Percentiles rank a stretch among this genome's conserved stretches.
These are phyloP conservation scores for Malurus alboscapulatus DNA, from an alignment of 2,113 vertebrate species.

Conservation along the genomic window DNA sequence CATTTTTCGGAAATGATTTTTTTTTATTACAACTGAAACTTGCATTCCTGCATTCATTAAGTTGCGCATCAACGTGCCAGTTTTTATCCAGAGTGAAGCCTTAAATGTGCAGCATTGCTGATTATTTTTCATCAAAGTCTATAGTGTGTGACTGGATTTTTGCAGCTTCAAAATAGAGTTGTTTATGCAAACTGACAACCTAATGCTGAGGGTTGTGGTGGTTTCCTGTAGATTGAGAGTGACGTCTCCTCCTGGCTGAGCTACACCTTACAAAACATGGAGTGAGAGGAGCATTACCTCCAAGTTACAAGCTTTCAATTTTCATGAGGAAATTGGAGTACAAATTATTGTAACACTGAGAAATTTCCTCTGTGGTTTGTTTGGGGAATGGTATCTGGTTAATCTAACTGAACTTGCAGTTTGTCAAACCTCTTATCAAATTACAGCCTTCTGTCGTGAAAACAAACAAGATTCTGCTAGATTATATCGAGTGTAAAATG, in stretches of 20 bases:
- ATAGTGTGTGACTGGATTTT: constrained; percentile 30
- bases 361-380: constrained; percentile 40
- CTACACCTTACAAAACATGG: background rate
- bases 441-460: background rate
- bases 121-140: constrained; percentile 52
- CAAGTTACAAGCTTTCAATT: constrained; percentile 36
- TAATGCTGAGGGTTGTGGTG: background rate
- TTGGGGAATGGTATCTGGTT: constrained; percentile 28
- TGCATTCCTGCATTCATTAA: constrained; percentile 41
- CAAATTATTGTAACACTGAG: constrained; percentile 2
- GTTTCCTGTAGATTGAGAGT: background rate
- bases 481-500: constrained; percentile 34
- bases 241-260: background rate
- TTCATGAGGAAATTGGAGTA: constrained; percentile 3
- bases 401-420: constrained; percentile 31
- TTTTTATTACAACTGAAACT: constrained; percentile 27
- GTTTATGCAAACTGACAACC: constrained; percentile 37
- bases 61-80: background rate
- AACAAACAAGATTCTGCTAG: constrained; percentile 49
- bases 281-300: background rate
- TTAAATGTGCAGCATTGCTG: constrained; percentile 34
- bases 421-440: constrained; percentile 40
- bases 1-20: constrained; percentile 10
- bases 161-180: constrained; percentile 43
- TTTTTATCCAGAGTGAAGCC: constrained; percentile 23